Base-by-base conservation (phyloP, 2,888 invertebrate species). In the Cheilosia impressa region DNA sequence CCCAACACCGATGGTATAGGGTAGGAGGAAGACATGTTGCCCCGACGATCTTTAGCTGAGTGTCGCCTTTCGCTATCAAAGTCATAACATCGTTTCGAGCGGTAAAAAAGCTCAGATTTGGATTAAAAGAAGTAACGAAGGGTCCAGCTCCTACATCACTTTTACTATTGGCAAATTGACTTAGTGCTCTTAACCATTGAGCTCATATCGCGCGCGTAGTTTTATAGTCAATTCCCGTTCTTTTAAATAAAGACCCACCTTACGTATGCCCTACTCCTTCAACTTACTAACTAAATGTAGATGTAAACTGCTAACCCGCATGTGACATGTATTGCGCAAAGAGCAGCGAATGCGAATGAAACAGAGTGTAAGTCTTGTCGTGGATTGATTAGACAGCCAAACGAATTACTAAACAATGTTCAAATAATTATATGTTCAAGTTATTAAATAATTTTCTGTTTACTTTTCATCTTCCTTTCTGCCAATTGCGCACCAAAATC, bases 371-470 rank as follows among this genome's bases (percentile, higher is more conserved):
- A 75, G 80, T 80, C 15, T 58, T 84, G 79, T 84, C 79, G 63
- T 69, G 69, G 68, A 80, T 79, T 79, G 63, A 58, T 55, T n/a
- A 52, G 15, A 47, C 4, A 71, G 6, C 10, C 38, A 38, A 38
- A 38, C 38, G 38, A 38, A 38, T 38, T 38, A 85, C 85, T 81
- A 80, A 87, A 87, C 55, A 65, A 79, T 65, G 79, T 76, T 71
- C 66, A 80, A 79, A 76, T 75, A 72, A 76, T 79, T 76, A 68
- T 31, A 82, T 82, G 81, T 87, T 87, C 75, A 65, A 87, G 83
- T 83, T 87, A 87, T 79, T 87, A 87, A 82, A 73, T 71, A 75
- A 55, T 75, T 87, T 82, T 82, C 69, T 87, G 72, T 87, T 83
- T 87, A 78, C 75, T 81, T 83, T 66, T 78, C 78, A 83, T 75